Base-by-base conservation (phyloP, 2,888 invertebrate genomes). In the Heliconius ethilla region DNA sequence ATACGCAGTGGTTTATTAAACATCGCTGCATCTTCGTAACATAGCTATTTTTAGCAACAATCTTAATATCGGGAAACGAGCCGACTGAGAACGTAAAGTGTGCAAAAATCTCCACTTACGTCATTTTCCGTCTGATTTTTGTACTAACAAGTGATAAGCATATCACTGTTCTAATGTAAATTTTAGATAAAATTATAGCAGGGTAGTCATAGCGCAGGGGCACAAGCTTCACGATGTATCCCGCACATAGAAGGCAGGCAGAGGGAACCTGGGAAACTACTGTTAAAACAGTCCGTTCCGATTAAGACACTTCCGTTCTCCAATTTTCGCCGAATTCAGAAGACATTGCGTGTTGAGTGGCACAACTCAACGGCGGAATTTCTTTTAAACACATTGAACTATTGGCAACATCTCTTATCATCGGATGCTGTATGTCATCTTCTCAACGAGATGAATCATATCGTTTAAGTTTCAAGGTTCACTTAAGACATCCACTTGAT, bases 51-150 rank as follows among this genome's bases (percentile, higher is more conserved):
- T 79, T 79, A 75, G 75, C 59, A 75, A 63, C 76, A 66, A 70
- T 72, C 69, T 33, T 75, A 66, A 75, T 40, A 25, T 76, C 76
- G 62, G 40, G 33, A 75, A 76, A 78, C 78, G 82, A 81, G 80
- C 84, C 82, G 86, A 85, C 83, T 84, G 86, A 62, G 84, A 82
- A 89, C 89, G 87, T 91, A 89, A 91, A 90, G 83, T 86, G 89
- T 86, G 89, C 89, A 89, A 90, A 90, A 91, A 88, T 88, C 86
- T 82, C 29, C 88, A 88, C 88, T 91, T 90, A 86, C 91, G 89
- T 91, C 91, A 92, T 80, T 86, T 80, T 78, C 79, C 83, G 82
- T 25, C 45, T 11, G 73, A 59, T 55, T 37, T 22, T 69, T 27
- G 9, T 15, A 40, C 5, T 18, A 18, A 5, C 10, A 33, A 18